Evolutionary conservation across 1,140 invertebrate genomes (phyloP), one percentile per base, ranked within the genome.

Genomic region (Orius laevigatus): DNA sequence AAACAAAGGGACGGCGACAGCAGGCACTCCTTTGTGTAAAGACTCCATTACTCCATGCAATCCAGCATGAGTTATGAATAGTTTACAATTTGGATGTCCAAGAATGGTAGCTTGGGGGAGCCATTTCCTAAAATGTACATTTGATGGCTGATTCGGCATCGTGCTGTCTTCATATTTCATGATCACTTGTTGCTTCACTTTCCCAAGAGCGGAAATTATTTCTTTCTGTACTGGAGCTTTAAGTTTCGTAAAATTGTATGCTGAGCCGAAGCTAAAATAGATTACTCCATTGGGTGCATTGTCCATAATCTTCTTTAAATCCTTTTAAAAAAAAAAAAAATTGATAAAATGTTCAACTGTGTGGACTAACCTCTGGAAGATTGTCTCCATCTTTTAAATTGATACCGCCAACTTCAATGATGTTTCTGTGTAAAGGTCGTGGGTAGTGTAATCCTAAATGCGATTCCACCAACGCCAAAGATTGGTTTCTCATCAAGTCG

Each of bases 371-470:
- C 47, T 54, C 41, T 51, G 50, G 11, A 2, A 19, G 9, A 14
- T 32, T 3, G 5, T 34, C 25, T 3, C n/a, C 15, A 16, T 12
- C 36, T 38, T 38, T 38, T n/a, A 12, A 38, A 18, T 19, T 73
- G 34, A 75, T 56, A 18, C 73, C 74, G 25, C 73, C 75, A 47
- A 79, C 66, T 58, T 75, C 68, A 18, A 74, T 62, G 38, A 75
- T 63, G 56, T 69, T 69, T 1, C 72, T 71, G 16, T 71, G 53
- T 15, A 63, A 64, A 2, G 71, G 68, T n/a, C 59, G 53, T 10
- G 65, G 60, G 11, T 56, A 49, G 41, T 63, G 61, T 40, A 66
- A 63, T 54, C 61, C 63, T 46, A 66, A 68, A 49, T 73, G 69
- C 33, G 58, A 59, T 48, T 72, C 72, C 0, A 67, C 52, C 11